Base-by-base conservation (phyloP, 2,797 vertebrate genomes). In the Sphenopsis melanotis region DNA sequence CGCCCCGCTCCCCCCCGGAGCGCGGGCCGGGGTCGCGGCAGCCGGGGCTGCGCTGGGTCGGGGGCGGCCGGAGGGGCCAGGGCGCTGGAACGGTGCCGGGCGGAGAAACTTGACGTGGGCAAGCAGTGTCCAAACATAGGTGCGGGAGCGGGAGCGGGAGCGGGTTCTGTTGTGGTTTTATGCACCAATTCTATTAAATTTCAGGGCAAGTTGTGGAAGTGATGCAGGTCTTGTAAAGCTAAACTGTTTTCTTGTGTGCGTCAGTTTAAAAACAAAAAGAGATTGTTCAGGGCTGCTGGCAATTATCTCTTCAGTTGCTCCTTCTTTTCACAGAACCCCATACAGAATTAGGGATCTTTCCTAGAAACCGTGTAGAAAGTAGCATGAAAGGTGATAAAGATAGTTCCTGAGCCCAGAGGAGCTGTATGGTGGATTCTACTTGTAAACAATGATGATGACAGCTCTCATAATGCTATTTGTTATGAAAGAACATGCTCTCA, bases 81-180 rank as follows among this genome's bases (percentile, higher is more conserved):
- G 21, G 4, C 19, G 12, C 12, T 16, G 32, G 5, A 9, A 5
- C 27, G 2, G 44, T 37, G 9, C 15, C 13, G 37, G 24, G 20
- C 3, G 2, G 19, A 20, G n/a, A 6, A 26, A 5, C 11, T 16
- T 16, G 19, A 10, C 2, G 9, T 8, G 29, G 60, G 17, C 12
- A 3, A 44, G 4, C 49, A 1, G 12, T 3, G 15, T 3, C 44
- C 44, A 1, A 26, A 26, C 8, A 17, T 1, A 8, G 21, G 8
- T 9, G 56, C 12, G 50, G 16, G 29, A 29, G 32, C 14, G 2
- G 16, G 29, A 29, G 32, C 14, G 1, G 46, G 30, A 64, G 6
- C 11, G 8, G 50, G 22, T 20, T 69, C 21, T 19, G 12, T 7
- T 27, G 39, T 9, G 56, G 30, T 27, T 41, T 50, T 26, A 1